Base-by-base conservation (phyloP, 2,797 vertebrate genomes). In the Falco concolor region DNA sequence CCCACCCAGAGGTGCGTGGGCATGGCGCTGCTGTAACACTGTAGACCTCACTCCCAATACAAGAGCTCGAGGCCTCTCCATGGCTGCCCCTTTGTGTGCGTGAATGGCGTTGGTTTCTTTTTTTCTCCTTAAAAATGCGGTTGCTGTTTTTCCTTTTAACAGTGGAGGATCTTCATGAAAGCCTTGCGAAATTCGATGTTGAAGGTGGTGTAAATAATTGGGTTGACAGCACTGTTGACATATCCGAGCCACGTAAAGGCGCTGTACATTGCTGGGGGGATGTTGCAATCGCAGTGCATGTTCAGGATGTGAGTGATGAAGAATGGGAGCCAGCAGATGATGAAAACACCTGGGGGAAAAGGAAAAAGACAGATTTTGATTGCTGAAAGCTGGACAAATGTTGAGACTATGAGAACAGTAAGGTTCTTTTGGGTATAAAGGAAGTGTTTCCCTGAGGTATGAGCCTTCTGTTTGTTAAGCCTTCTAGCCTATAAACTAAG, bases 231-330 rank as follows among this genome's bases (percentile, higher is more conserved):
- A 28, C 99, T 99, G 97, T 99, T 99, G 97, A 99, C 99, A 1
- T 99, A 99, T 89, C 99, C 99, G 82, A 99, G 98, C 99, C 99
- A 99, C 6, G 99, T 99, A 97, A 99, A 99, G 95, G 99, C 99
- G 36, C 98, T 99, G 97, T 99, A 99, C 98, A 99, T 97, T 91
- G 98, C 98, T 8, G 98, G 98, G 1, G 99, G 99, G 84, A 99
- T 99, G 94, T 98, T 98, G 98, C 99, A 99, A 83, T 98, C 98
- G 98, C 99, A 99, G 98, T 99, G 99, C 96, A 99, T 99, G 97
- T 99, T 99, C 95, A 99, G 97, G 98, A 99, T 99, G 97, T 99
- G 99, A 16, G 99, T 99, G 97, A 99, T 99, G 98, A 99, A 99
- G 98, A 99, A 99, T 3, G 99, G 99, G 95, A 99, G 98, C 99